phyloP scores from a whole-genome alignment of 2,888 invertebrate genomes.

The Harpalus rubripes region DNA sequence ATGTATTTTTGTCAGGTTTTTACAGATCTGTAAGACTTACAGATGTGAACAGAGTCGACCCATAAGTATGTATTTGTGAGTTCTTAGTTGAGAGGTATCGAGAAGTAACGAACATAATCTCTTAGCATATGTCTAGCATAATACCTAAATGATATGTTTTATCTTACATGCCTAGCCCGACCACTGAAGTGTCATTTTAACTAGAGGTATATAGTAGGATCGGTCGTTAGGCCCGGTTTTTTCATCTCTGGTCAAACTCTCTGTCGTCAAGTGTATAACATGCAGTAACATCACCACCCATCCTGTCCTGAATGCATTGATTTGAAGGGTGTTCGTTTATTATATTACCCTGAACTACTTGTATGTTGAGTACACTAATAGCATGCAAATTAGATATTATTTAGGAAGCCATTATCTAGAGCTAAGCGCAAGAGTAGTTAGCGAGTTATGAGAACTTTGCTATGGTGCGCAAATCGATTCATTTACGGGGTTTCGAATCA shows the following conservation, averaged over 20 bases:
- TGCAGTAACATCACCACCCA: background rate
- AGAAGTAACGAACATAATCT: no score
- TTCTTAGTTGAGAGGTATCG: no score
- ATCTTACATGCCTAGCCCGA: no score
- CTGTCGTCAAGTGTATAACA: background rate
- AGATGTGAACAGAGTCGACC: no score
- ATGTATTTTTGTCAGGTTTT: no score
- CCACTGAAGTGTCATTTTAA: no score
- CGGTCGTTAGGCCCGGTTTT: no score
- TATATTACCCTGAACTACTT: constrained; percentile 32
- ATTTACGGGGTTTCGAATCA: constrained; percentile 3
- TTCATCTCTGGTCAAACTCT: background rate
- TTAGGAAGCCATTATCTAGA: constrained; percentile 44
- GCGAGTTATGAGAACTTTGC: constrained; percentile 38
- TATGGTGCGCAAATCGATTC: constrained; percentile 17
- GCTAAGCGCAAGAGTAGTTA: constrained; percentile 35
- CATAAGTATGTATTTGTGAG: no score
- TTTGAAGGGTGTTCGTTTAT: constrained; percentile 10
- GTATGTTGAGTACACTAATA: constrained; percentile 44
- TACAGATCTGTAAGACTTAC: no score
- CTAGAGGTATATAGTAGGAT: no score
- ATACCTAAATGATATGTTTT: no score
- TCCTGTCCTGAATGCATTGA: constrained; percentile 11
- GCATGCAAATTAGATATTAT: constrained; percentile 51
- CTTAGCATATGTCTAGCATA: no score